Evolutionary conservation across 2,888 invertebrate species (phyloP), one percentile per base, ranked within the genome.

Genomic region (Cephus spinipes): DNA sequence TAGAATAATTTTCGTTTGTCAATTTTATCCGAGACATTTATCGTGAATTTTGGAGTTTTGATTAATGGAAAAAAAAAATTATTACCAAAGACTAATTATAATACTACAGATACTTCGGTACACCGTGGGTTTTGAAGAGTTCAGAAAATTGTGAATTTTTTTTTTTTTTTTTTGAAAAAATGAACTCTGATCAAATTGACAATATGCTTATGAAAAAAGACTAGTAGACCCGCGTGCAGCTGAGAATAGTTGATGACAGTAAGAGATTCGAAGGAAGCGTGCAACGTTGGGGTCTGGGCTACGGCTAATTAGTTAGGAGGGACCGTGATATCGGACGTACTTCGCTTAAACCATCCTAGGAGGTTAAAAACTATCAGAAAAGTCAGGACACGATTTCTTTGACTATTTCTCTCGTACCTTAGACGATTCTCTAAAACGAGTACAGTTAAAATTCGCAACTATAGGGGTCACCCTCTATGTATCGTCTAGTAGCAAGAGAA

Each of bases 301-400:
- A 91, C 90, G 85, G 89, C 91, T 91, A 91, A 90, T 90, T 92
- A 91, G 90, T 91, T 89, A 92, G 92, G 92, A 92, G 92, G 92
- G 92, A 92, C 91, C 91, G 92, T 92, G 92, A 92, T 92, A 91
- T 92, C 92, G 92, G 92, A 92, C 92, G 92, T 92, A 90, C 87
- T 91, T 90, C 87, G 88, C 87, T 88, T 89, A 88, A 88, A 89
- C 87, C 88, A 88, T 87, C 87, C 89, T 90, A 90, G 85, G 85
- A 84, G 85, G 81, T 87, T 89, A 88, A 82, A 82, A 79, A 79
- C 85, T 88, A 86, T 81, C 79, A 77, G 83, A 80, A 83, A 85
- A 85, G 82, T 79, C 78, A 74, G 40, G 73, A 80, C 35, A 76
- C 76, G 31, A 40, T 40, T 40, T 40, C 12, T 40, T 40, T 40